A percentile compares a stretch with the other conserved stretches of the same genome.
phyloP scores from a whole-genome alignment of 2,888 invertebrate genomes.

The Amorpha juglandis region DNA sequence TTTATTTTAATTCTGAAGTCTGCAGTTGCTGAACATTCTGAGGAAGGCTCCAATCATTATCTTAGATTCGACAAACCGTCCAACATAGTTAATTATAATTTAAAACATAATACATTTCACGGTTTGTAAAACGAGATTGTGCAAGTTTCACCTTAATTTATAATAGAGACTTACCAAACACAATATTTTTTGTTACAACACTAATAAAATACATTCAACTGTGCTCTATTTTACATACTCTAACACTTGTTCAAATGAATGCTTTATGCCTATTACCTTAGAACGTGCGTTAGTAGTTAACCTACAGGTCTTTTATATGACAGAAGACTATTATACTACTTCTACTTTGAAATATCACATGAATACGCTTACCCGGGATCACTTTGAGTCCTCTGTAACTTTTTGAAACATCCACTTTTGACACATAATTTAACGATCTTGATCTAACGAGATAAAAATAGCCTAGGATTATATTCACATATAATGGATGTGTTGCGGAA shows the following conservation, averaged over 20 bases:
- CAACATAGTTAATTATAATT: slow-evolving; percentile 20
- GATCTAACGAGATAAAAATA: too few species aligned
- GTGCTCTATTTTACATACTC: not conserved
- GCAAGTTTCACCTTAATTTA: slow-evolving; percentile 14
- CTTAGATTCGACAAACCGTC: too few species aligned
- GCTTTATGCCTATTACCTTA: not conserved
- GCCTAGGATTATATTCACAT: too few species aligned
- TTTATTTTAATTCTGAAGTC: too few species aligned
- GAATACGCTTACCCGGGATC: not conserved
- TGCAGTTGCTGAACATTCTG: too few species aligned
- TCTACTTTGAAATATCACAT: not conserved
- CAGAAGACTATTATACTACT: not conserved
- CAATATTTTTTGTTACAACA: slow-evolving; percentile 5
- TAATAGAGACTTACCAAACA: not conserved
- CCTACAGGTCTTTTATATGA: not conserved
- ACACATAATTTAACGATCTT: too few species aligned
- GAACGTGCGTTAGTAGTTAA: not conserved
- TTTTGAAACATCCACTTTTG: too few species aligned
- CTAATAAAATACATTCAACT: slow-evolving; percentile 1
- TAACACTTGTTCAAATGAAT: not conserved
- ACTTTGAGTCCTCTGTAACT: too few species aligned
- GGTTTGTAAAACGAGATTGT: not conserved
- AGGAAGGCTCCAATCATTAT: too few species aligned
- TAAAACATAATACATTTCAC: slow-evolving; percentile 2
- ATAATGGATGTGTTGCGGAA: too few species aligned